These are phyloP conservation scores for Drosophila insularis DNA, from an alignment of 1,140 invertebrate species.

Conservation along the genomic window DNA sequence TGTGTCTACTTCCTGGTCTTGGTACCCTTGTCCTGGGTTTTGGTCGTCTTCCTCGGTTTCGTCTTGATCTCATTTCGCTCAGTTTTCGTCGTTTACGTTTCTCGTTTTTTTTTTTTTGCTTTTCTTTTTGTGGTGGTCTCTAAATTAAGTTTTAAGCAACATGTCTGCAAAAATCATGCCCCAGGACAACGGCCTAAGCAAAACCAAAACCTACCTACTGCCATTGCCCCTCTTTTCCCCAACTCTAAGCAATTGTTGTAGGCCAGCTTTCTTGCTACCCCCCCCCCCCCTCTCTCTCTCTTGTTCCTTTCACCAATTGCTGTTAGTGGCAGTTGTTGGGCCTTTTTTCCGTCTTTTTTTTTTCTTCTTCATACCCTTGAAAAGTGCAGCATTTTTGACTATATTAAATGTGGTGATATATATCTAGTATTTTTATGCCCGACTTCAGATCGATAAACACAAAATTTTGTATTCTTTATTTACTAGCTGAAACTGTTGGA, in stretches of 20 bases:
- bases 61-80: constrained; percentile 54
- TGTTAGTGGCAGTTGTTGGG: constrained; percentile 67
- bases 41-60: constrained; percentile 5
- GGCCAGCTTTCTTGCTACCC: too few relatives aligned
- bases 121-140: constrained; percentile 57
- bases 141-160: constrained; percentile 80
- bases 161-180: constrained; percentile 79
- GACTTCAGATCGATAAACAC: too few relatives aligned
- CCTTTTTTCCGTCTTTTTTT: constrained; percentile 43
- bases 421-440: too few relatives aligned
- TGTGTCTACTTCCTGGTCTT: constrained; percentile 29
- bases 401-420: too few relatives aligned
- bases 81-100: constrained; percentile 6
- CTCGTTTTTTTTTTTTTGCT: constrained; percentile 32
- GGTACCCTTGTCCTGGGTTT: not conserved
- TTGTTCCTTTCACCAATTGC: constrained; percentile 18
- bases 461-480: too few relatives aligned
- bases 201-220: constrained; percentile 8
- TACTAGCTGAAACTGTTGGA: too few relatives aligned
- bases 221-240: not conserved
- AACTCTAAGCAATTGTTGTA: constrained; percentile 9
- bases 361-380: constrained; percentile 6
- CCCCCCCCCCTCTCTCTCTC: not conserved
- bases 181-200: constrained; percentile 52
- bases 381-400: too few relatives aligned